These are phyloP conservation scores for Thelaira solivaga DNA, from an alignment of 2,888 invertebrate genomes.

Conservation along the genomic window DNA sequence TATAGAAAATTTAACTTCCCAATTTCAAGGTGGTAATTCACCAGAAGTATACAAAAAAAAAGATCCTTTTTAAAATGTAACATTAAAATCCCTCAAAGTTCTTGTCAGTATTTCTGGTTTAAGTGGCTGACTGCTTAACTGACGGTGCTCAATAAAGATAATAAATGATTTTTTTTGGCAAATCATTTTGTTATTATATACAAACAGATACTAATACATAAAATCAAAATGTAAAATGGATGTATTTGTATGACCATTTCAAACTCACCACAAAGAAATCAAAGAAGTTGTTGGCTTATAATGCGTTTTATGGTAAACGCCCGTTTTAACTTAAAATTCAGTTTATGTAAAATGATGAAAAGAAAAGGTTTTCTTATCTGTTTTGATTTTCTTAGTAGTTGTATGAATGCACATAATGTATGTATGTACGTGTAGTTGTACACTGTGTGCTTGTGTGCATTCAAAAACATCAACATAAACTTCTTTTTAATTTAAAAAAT, in stretches of 20 bases:
- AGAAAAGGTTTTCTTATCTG: slow-evolving; percentile 7
- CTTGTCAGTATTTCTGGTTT: too few species aligned
- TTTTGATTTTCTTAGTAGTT: neutral
- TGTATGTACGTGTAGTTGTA: neutral
- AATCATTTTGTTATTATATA: slow-evolving; percentile 5
- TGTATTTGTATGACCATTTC: neutral
- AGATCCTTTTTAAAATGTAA: too few species aligned
- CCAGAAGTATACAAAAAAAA: too few species aligned
- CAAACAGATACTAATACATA: neutral
- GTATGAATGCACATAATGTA: neutral
- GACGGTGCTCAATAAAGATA: slow-evolving; percentile 39
- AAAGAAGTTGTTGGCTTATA: neutral
- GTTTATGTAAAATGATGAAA: slow-evolving; percentile 57
- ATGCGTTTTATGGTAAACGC: slow-evolving; percentile 52
- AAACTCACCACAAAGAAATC: slow-evolving; percentile 10
- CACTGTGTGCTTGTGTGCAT: slow-evolving; percentile 2
- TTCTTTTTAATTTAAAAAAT: neutral
- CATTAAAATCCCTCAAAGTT: too few species aligned
- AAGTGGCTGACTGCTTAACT: too few species aligned
- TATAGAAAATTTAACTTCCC: too few species aligned
- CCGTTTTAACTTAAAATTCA: slow-evolving; percentile 57
- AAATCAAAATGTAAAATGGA: neutral
- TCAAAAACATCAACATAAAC: neutral
- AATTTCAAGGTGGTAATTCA: too few species aligned
- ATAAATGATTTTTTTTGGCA: slow-evolving; percentile 37